These are phyloP conservation scores for Paramuricea clavata DNA, from an alignment of 92 coral and sea anemone genomes.

Conservation along the genomic window DNA sequence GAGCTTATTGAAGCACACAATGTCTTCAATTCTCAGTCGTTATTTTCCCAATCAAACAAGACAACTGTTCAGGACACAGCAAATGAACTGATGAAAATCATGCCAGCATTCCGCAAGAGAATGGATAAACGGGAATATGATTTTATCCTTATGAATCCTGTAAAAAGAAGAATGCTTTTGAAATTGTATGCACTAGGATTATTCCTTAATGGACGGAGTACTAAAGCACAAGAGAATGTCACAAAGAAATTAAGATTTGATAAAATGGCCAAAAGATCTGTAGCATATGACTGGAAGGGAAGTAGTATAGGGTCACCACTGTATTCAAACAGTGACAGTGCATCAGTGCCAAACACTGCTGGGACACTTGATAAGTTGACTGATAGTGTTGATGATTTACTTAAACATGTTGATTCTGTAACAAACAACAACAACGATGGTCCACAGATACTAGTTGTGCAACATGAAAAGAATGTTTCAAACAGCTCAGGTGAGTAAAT, in stretches of 20 bases:
- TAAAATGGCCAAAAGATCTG: slow-evolving; percentile 17
- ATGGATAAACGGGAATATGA: slow-evolving; percentile 97
- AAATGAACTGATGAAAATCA: slow-evolving; percentile 90
- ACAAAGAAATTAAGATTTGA: slow-evolving; percentile 80
- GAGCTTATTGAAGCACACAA: slow-evolving; percentile 98
- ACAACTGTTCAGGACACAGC: slow-evolving; percentile 94
- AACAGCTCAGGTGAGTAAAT: slow-evolving; percentile 38
- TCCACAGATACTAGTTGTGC: slow-evolving; percentile 12
- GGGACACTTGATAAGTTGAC: slow-evolving; percentile 26
- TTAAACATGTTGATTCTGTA: slow-evolving; percentile 16
- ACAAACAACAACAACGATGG: slow-evolving; percentile 24
- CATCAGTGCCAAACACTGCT: slow-evolving; percentile 41
- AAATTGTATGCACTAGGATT: slow-evolving; percentile 96
- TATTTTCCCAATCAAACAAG: slow-evolving; percentile 90
- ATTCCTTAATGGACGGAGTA: slow-evolving; percentile 94
- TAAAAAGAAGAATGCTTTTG: slow-evolving; percentile 92
- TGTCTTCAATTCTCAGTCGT: slow-evolving; percentile 80
- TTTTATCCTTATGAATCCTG: slow-evolving; percentile 92
- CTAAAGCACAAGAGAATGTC: slow-evolving; percentile 85
- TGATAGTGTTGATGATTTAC: slow-evolving; percentile 40
- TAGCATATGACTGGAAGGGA: background rate
- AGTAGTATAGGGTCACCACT: background rate
- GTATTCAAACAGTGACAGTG: slow-evolving; percentile 36
- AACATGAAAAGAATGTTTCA: slow-evolving; percentile 16
- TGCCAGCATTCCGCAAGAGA: slow-evolving; percentile 97